These are phyloP conservation scores for Acridotheres tristis DNA, from an alignment of 2,797 vertebrate genomes.

Conservation along the genomic window DNA sequence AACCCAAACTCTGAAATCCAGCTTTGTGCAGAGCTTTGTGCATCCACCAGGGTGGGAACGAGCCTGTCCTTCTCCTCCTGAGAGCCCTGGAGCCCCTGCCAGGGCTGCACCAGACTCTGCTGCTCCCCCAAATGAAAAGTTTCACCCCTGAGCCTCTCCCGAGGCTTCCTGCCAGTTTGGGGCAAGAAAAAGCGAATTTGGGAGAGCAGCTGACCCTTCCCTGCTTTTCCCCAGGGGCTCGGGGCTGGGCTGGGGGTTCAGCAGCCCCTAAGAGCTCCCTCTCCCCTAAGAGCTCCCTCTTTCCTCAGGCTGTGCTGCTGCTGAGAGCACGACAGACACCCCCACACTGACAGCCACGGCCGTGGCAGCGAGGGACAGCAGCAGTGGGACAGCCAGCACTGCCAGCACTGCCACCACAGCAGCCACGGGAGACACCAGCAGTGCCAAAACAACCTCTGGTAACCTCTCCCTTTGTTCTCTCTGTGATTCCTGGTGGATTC, in stretches of 20 bases:
- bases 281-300: not conserved
- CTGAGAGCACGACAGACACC: rapidly evolving
- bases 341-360: rapidly evolving
- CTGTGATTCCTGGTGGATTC: rapidly evolving
- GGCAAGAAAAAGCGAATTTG: not conserved
- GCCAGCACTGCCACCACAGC: rapidly evolving
- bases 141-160: not conserved
- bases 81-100: not conserved
- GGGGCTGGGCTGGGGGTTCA: not conserved
- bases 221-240: not conserved
- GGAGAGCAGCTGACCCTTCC: not conserved
- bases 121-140: rapidly evolving
- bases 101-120: not conserved
- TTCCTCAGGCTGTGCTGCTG: not conserved
- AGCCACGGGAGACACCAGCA: not conserved
- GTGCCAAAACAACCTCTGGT: rapidly evolving
- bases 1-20: not conserved
- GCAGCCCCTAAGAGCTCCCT: not conserved
- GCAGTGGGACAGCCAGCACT: rapidly evolving
- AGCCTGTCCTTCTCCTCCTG: not conserved
- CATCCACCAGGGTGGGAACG: not conserved
- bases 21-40: not conserved
- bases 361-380: rapidly evolving
- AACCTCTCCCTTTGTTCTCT: rapidly evolving
- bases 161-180: not conserved